Conservation (phyloP, 2,113 vertebrate species). For the Tachysurus fulvidraco region DNA sequence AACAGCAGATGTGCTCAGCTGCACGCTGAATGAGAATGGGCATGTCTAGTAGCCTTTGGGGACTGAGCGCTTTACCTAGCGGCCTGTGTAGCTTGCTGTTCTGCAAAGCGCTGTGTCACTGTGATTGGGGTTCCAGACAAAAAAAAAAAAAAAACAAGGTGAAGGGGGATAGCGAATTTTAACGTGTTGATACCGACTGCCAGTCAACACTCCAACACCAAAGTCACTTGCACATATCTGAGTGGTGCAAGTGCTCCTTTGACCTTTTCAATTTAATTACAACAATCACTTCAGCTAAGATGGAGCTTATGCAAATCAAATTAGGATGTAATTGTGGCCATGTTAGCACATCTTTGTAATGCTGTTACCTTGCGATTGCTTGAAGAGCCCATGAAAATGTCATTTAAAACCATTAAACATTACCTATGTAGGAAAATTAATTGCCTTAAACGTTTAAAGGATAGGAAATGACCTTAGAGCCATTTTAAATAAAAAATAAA, state of each 20-base stretch:
- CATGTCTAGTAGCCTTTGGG: conserved; percentile 67
- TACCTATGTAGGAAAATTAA: background rate
- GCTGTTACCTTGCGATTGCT: conserved; percentile 10
- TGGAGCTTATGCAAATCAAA: conserved; percentile 49
- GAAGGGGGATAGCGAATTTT: background rate
- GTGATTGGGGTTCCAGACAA: conserved; percentile 25
- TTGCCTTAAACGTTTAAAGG: background rate
- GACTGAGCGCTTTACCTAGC: conserved; percentile 45
- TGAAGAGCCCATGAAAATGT: background rate
- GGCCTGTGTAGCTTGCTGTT: conserved; percentile 11
- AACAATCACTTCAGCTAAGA: conserved; percentile 50
- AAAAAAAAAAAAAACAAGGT: background rate
- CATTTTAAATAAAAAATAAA: background rate
- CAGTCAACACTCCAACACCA: conserved; percentile 26
- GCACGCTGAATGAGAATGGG: conserved; percentile 72
- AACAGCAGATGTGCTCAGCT: conserved; percentile 70
- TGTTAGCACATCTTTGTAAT: conserved; percentile 42
- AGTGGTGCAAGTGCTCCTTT: conserved; percentile 49
- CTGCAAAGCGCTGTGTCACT: conserved; percentile 30
- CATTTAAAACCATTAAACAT: conserved; percentile 13
- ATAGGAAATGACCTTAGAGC: background rate
- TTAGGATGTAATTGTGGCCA: conserved; percentile 45
- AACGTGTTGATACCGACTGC: conserved; percentile 47
- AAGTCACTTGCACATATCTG: conserved; percentile 47
- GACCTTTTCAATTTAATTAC: conserved; percentile 56